Percentiles rank a stretch among this genome's conserved stretches.
Evolutionary conservation across 2,113 vertebrate species (phyloP).

Genomic region (Procavia capensis): DNA sequence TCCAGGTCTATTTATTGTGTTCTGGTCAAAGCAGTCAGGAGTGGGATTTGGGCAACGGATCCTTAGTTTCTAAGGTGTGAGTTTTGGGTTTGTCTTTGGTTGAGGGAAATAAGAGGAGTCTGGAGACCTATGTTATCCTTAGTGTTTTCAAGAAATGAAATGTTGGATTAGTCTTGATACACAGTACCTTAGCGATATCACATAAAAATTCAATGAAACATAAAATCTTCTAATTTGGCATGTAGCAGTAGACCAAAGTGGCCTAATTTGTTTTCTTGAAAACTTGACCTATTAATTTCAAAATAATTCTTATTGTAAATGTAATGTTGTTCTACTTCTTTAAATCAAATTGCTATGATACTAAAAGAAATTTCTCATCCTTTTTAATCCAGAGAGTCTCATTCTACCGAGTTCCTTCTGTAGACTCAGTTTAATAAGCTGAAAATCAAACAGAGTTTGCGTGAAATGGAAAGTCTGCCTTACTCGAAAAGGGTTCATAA

Average conservation of each 20-base stretch:
- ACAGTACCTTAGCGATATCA: background rate
- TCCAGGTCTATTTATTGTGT: background rate
- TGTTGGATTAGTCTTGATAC: slow-evolving; percentile 54
- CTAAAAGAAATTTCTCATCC: background rate
- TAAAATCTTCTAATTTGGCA: slow-evolving; percentile 54
- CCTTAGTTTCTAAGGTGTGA: slow-evolving; percentile 52
- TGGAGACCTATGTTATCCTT: slow-evolving; percentile 47
- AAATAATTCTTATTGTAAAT: background rate
- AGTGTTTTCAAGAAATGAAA: slow-evolving; percentile 69
- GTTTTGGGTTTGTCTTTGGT: slow-evolving; percentile 67
- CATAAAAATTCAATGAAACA: slow-evolving; percentile 56
- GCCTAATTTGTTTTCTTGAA: background rate
- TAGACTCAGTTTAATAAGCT: background rate
- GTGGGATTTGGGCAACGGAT: background rate
- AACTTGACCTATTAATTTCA: background rate
- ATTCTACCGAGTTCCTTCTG: background rate
- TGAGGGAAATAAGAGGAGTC: slow-evolving; percentile 69
- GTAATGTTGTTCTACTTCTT: background rate
- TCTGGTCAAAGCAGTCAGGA: background rate
- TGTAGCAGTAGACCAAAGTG: slow-evolving; percentile 4
- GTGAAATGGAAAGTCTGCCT: background rate
- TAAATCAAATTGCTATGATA: background rate
- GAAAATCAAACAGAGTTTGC: background rate
- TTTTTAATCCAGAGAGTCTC: background rate
- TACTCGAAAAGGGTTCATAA: background rate